Conservation (phyloP, 2,888 invertebrate genomes). For the Drosophila parthenogenetica region DNA sequence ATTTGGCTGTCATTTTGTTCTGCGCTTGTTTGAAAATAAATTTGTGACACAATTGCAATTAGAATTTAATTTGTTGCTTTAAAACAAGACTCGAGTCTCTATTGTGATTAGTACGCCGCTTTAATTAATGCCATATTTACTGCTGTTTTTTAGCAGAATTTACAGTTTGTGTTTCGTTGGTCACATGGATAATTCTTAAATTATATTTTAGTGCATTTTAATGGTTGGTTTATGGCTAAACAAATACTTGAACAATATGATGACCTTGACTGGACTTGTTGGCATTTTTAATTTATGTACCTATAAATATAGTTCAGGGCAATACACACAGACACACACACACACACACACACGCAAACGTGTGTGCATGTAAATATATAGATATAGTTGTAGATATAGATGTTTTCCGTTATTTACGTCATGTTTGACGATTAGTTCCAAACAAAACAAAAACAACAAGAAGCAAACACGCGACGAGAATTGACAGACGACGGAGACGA, state of each 20-base stretch:
- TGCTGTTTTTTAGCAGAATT: neutral
- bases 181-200: constrained; percentile 2
- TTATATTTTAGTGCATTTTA: constrained; percentile 53
- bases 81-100: constrained; percentile 28
- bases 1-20: neutral
- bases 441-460: constrained; percentile 46
- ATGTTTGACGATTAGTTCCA: constrained; percentile 66
- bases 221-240: constrained; percentile 35
- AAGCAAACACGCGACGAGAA: constrained; percentile 49
- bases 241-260: constrained; percentile 32
- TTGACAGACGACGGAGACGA: constrained; percentile 36
- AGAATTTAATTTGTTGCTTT: constrained; percentile 13
- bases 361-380: constrained; percentile 19
- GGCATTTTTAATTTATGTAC: constrained; percentile 61
- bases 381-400: constrained; percentile 1
- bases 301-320: constrained; percentile 78
- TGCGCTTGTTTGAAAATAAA: constrained; percentile 67
- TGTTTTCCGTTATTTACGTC: constrained; percentile 57
- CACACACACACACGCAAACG: neutral
- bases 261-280: constrained; percentile 68
- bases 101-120: constrained; percentile 20
- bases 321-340: constrained; percentile 10
- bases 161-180: constrained; percentile 10
- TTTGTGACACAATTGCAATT: constrained; percentile 66
- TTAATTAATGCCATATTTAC: constrained; percentile 51